phyloP scores from a whole-genome alignment of 2,888 invertebrate genomes.

The Orchesella flavescens region DNA sequence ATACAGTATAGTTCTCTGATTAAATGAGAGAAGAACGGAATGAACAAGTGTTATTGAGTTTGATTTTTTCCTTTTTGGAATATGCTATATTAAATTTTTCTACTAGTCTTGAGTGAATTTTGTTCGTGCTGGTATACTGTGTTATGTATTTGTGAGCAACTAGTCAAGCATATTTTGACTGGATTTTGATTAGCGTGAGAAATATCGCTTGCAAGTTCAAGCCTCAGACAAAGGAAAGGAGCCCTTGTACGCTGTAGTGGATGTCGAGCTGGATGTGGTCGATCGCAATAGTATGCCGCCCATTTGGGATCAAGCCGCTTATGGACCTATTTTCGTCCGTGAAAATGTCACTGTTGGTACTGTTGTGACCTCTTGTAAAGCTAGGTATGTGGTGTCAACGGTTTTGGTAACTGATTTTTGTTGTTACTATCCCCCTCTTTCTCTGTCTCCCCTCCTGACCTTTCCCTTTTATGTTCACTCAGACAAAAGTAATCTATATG shows the following conservation, averaged over 20 bases:
- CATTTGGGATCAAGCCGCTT: conserved; percentile 94
- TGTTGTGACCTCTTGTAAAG: conserved; percentile 98
- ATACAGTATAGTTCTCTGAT: not conserved
- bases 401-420: conserved; percentile 54
- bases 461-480: conserved; percentile 1
- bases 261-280: conserved; percentile 98
- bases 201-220: conserved; percentile 95
- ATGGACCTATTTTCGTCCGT: conserved; percentile 98
- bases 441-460: conserved; percentile 72
- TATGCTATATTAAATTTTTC: conserved; percentile 31
- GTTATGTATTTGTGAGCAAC: conserved; percentile 55
- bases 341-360: conserved; percentile 99
- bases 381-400: conserved; percentile 80
- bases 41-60: conserved; percentile 26
- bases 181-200: conserved; percentile 85
- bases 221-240: conserved; percentile 93
- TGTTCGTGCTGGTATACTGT: conserved; percentile 44
- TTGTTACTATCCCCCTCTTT: conserved; percentile 67
- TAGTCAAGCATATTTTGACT: conserved; percentile 64
- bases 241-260: conserved; percentile 94
- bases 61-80: conserved; percentile 43
- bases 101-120: conserved; percentile 37
- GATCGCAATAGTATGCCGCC: conserved; percentile 95
- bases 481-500: not conserved
- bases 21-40: conserved; percentile 23